Conservation (phyloP, 2,113 vertebrate genomes). For the Psephotus haematonotus region DNA sequence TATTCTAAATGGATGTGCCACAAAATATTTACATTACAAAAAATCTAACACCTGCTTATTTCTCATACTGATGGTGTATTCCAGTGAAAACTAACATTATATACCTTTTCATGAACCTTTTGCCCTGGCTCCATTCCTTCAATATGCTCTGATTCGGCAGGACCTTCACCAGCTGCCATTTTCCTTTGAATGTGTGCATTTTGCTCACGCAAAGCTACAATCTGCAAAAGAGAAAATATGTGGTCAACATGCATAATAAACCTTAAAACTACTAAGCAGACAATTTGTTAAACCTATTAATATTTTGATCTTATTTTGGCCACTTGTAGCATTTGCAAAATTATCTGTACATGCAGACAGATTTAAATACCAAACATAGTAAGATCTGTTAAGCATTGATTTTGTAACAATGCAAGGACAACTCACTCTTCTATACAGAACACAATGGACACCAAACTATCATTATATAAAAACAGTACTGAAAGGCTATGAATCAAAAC, state of each 20-base stretch:
- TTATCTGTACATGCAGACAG: neutral
- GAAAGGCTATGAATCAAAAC: neutral
- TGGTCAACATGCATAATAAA: neutral
- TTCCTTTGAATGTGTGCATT: constrained; percentile 98
- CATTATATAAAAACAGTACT: neutral
- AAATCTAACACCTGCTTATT: neutral
- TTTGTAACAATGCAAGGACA: neutral
- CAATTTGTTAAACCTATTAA: neutral
- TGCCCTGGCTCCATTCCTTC: constrained; percentile 89
- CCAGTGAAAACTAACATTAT: neutral
- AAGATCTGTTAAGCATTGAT: neutral
- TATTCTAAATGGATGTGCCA: neutral
- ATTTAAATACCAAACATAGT: neutral
- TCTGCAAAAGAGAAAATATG: constrained; percentile 77
- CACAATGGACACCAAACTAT: neutral
- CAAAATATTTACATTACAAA: neutral
- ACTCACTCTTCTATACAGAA: neutral
- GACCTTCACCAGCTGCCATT: constrained; percentile 89
- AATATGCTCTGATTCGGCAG: constrained; percentile 84
- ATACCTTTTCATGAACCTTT: constrained; percentile 93
- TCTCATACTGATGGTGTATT: neutral
- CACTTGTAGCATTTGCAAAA: neutral
- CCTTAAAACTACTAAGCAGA: neutral
- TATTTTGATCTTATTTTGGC: neutral
- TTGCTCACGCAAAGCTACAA: constrained; percentile 95